These are phyloP conservation scores for Coenonympha glycerion DNA, from an alignment of 2,888 invertebrate species.

Conservation along the genomic window DNA sequence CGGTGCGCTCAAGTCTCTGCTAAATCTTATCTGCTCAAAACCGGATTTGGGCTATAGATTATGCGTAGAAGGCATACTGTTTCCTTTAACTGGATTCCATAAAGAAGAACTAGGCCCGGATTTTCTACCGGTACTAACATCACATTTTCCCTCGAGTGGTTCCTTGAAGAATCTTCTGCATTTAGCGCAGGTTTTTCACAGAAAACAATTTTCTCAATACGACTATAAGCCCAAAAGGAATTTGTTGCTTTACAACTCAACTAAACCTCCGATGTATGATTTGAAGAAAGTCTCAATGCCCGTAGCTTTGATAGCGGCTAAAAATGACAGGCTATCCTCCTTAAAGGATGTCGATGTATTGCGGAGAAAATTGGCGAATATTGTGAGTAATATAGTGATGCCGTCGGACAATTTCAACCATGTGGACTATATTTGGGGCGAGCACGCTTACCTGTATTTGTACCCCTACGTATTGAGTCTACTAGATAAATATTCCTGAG, in stretches of 20 bases:
- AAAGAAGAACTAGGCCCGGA: neutral
- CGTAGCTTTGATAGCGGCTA: slow-evolving; percentile 35
- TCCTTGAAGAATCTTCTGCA: slow-evolving; percentile 41
- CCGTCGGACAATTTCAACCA: slow-evolving; percentile 28
- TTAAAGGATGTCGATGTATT: slow-evolving; percentile 36
- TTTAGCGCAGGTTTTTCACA: slow-evolving; percentile 33
- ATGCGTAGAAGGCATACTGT: neutral
- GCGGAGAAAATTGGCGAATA: slow-evolving; percentile 35
- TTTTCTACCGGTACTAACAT: slow-evolving; percentile 7
- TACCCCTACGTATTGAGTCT: slow-evolving; percentile 22
- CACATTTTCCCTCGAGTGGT: slow-evolving; percentile 42
- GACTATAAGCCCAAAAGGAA: slow-evolving; percentile 39
- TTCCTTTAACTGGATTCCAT: neutral
- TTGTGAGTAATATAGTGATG: slow-evolving; percentile 26
- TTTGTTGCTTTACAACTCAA: slow-evolving; percentile 32
- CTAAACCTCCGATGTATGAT: slow-evolving; percentile 39
- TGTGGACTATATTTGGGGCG: slow-evolving; percentile 31
- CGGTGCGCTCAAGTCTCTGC: neutral
- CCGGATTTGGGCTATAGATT: neutral
- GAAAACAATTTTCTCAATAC: slow-evolving; percentile 35
- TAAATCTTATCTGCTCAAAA: neutral
- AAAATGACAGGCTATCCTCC: slow-evolving; percentile 39
- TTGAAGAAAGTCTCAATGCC: slow-evolving; percentile 39
- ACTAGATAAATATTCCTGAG: neutral
- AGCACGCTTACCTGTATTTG: slow-evolving; percentile 26